phyloP scores from a whole-genome alignment of 2,888 invertebrate species.

The Mycalesis mineus region DNA sequence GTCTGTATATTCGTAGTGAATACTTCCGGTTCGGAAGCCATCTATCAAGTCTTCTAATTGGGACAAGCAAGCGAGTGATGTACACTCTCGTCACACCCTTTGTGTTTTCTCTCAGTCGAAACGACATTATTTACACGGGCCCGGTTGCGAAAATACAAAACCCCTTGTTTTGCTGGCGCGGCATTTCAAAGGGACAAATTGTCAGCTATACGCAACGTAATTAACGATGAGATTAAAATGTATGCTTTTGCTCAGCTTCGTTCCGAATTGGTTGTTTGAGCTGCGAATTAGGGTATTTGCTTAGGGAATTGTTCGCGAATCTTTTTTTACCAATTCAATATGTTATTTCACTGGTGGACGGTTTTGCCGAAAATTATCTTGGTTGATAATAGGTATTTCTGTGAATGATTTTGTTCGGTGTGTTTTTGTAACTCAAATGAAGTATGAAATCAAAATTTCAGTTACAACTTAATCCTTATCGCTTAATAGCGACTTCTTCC shows the following conservation, averaged over 20 bases:
- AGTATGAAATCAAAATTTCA: too few species aligned
- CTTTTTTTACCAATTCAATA: neutral
- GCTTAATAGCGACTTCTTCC: too few species aligned
- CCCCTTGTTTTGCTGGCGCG: conserved; percentile 9
- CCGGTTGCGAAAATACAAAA: conserved; percentile 3
- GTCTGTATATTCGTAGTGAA: too few species aligned
- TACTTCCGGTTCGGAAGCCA: too few species aligned
- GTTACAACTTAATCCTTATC: too few species aligned
- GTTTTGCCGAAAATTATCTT: too few species aligned
- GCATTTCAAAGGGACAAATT: conserved; percentile 37
- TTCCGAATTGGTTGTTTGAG: conserved; percentile 13
- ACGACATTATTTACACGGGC: conserved; percentile 4
- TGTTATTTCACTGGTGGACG: too few species aligned
- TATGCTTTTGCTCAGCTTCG: conserved; percentile 20
- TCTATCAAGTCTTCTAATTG: too few species aligned
- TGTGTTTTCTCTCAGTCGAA: neutral
- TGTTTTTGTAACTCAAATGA: too few species aligned
- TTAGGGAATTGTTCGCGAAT: neutral
- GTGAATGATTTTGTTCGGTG: too few species aligned
- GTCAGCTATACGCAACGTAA: conserved; percentile 29
- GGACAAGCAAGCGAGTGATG: too few species aligned
- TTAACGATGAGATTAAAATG: conserved; percentile 29
- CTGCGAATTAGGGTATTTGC: conserved; percentile 3
- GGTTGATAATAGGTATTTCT: too few species aligned
- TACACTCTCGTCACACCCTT: neutral